phyloP scores from a whole-genome alignment of 2,888 invertebrate genomes.

The Leucophora obtusa region DNA sequence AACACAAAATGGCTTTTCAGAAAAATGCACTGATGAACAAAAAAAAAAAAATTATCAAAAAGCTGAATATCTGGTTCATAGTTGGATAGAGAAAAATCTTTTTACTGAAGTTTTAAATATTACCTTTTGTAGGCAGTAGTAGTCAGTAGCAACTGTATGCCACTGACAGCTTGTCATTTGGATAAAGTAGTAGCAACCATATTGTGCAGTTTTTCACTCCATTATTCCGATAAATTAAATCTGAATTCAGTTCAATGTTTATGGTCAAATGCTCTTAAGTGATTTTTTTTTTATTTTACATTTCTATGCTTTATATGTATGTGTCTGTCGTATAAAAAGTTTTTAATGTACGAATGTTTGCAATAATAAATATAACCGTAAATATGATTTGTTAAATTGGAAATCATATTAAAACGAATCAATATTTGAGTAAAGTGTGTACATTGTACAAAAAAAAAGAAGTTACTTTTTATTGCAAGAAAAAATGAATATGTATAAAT shows the following conservation, averaged over 20 bases:
- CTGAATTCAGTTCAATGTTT: constrained; percentile 75
- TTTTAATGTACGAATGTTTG: no score
- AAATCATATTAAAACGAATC: no score
- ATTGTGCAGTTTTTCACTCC: constrained; percentile 64
- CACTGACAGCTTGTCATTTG: constrained; percentile 41
- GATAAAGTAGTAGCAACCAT: constrained; percentile 26
- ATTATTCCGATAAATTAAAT: constrained; percentile 75
- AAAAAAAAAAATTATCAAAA: constrained; percentile 10
- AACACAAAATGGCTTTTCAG: neutral
- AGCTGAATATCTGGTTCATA: constrained; percentile 21
- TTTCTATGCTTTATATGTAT: neutral
- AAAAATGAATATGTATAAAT: no score
- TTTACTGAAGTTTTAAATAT: constrained; percentile 31
- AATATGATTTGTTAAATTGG: no score
- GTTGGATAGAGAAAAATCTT: constrained; percentile 16
- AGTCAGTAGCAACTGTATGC: neutral
- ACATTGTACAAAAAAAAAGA: no score
- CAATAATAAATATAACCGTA: no score
- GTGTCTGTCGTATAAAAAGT: no score
- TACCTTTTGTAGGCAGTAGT: constrained; percentile 27
- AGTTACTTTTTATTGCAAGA: no score
- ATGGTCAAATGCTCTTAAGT: constrained; percentile 75
- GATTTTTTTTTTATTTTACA: constrained; percentile 41
- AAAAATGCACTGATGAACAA: constrained; percentile 5
- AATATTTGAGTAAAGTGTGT: no score